Base-by-base conservation (phyloP, 2,888 invertebrate genomes). In the Sminthurinus aureus region DNA sequence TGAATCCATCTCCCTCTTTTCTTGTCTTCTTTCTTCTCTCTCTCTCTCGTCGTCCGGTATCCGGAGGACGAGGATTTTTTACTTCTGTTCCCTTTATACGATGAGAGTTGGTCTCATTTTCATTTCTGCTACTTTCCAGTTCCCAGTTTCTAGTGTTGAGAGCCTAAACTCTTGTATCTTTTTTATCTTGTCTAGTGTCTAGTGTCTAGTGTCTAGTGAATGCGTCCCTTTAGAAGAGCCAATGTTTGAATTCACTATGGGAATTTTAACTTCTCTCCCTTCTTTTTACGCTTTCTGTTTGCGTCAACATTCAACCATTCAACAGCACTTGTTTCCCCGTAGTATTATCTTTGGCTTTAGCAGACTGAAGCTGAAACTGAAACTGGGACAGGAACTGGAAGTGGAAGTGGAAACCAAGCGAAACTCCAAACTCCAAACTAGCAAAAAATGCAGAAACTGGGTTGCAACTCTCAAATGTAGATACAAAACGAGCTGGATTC, bases 201-300 rank as follows among this genome's bases (percentile, higher is more conserved):
- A 24, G 20, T 22, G n/a, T 79, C 4, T 79, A 13, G 12, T 51
- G 38, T 51, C 52, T 58, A 24, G 20, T 22, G n/a, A 12, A 11
- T n/a, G n/a, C 13, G 13, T 58, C 58, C 58, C 18, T 13, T 18
- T 15, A 15, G 58, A 24, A 15, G 4, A 58, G n/a, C n/a, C 58
- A 58, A 11, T 58, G 9, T 2, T 6, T 13, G 1, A 9, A 26
- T 26, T 75, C 82, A 79, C 82, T 79, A 82, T 84, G 82, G 79
- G 76, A 78, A 84, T 73, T 74, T 74, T 58, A 38, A 79, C 79
- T 76, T 81, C 75, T 75, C 26, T n/a, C 11, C 52, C 18, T 38
- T 69, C 67, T 26, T 51, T 67, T 73, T 24, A 73, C 51, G 76
- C n/a, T 26, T 38, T 69, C 67, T 26, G 51, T 67, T 73, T 24